Evolutionary conservation across 1,140 invertebrate species (phyloP), one percentile per base, ranked within the genome.

Genomic region (Penaeus vannamei): DNA sequence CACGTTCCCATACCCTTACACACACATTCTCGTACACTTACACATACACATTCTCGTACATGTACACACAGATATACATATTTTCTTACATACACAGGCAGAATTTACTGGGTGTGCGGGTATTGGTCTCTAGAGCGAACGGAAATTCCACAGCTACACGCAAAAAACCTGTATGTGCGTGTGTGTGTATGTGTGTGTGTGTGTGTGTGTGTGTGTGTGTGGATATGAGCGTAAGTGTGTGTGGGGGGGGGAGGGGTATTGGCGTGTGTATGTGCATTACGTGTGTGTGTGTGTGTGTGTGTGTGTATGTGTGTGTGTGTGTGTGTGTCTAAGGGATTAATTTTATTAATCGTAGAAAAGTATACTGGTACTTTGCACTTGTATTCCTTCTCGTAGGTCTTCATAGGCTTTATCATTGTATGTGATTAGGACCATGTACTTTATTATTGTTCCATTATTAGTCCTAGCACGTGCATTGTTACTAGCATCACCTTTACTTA

Each of bases 271-370:
- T 66, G 22, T 66, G 64, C 14, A 7, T 66, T 1, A 66, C 26
- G 64, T 66, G 64, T 66, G 64, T 66, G 64, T 66, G 64, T 66
- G 64, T 66, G 64, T 66, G 64, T 66, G 64, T 3, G 4, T 66
- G 66, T 23, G 20, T 72, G 20, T 72, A 20, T 72, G 20, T n/a
- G 66, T 72, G 66, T n/a, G 66, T 20, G 8, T 72, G 66, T 72
- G 66, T 72, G 66, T 72, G 66, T 72, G 66, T 72, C 17, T 72
- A 20, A 26, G 66, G n/a, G 22, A 10, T n/a, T 72, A 26, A 53
- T 53, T 53, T 17, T 53, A 53, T 17, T 53, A 53, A 53, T 53
- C 53, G 53, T 53, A 53, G 53, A 53, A 53, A 53, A 14, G 17
- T 53, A 53, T 53, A 53, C 53, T 12, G 53, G 5, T 17, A 26